Base-by-base conservation (phyloP, 2,113 vertebrate genomes). In the Egretta garzetta region DNA sequence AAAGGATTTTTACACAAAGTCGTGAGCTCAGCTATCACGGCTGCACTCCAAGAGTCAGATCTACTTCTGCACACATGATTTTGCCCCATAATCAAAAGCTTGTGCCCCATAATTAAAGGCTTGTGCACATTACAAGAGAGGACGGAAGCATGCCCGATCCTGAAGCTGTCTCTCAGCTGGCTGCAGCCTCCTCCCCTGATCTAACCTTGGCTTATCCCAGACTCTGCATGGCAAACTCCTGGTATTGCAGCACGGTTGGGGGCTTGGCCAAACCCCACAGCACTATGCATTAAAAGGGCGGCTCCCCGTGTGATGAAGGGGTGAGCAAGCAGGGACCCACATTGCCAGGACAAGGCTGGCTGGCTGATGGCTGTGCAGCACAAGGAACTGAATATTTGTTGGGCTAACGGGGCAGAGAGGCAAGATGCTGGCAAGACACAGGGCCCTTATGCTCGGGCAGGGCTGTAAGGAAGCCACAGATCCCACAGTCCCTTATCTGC, bases 231-330 rank as follows among this genome's bases (percentile, higher is more conserved):
- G 53, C 75, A 45, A 80, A 59, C 24, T 60, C 45, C 17, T 7
- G 37, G 64, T 30, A 24, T 4, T 45, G 33, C 37, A 30, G 52
- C 39, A 32, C 2, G 2, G 18, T 70, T 10, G 27, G 30, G 30
- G 17, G 32, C 35, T 56, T 50, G 41, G 49, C 23, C 27, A 62
- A 82, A 37, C 6, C 28, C 49, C 33, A 16, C 8, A 19, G 21
- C 26, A 12, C 2, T 39, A 28, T 16, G 22, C 33, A 7, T 12
- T 30, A 33, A 43, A 15, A 30, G 24, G 53, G 17, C 4, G 2
- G 24, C 21, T 79, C 22, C 43, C 6, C 2, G 0, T 30, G 8
- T 0, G 2, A 53, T 13, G 19, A 37, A 21, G 26, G 9, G 35
- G 21, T 50, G 77, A 60, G 26, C 33, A 39, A 47, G 47, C 10